phyloP scores from a whole-genome alignment of 2,888 invertebrate species.

The Nipponacmea schrenckii region DNA sequence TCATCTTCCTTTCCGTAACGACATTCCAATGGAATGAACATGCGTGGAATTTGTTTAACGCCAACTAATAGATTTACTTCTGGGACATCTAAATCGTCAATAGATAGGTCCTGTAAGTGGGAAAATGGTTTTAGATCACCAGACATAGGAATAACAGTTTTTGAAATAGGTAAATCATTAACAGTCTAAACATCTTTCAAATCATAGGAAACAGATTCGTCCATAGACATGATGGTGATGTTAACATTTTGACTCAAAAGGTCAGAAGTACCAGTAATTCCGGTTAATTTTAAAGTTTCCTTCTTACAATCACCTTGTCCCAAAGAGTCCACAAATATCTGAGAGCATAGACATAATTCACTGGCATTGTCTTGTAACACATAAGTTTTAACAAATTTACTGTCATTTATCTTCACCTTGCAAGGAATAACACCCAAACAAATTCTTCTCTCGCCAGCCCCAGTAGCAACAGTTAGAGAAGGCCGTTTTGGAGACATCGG shows the following conservation, averaged over 20 bases:
- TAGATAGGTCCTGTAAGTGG: not conserved
- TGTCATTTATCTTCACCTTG: not conserved
- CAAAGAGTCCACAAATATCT: not conserved
- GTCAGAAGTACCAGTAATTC: not conserved
- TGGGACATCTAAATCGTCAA: not conserved
- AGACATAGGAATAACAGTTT: not conserved
- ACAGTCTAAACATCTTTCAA: conserved; percentile 1
- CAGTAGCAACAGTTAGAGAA: not conserved
- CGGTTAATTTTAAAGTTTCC: not conserved
- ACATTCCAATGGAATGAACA: not conserved
- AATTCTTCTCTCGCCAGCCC: not conserved
- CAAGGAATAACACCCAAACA: not conserved
- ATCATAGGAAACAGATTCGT: not conserved
- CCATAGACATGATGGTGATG: not conserved
- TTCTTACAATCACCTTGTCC: not conserved
- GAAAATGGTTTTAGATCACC: not conserved
- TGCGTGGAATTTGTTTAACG: not conserved
- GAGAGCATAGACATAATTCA: not conserved
- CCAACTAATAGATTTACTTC: not conserved
- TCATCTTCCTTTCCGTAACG: not conserved
- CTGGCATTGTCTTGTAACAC: not conserved
- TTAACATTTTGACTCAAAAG: not conserved
- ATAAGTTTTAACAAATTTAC: not conserved
- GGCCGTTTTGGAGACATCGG: not conserved
- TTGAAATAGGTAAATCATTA: not conserved